phyloP scores from a whole-genome alignment of 1,140 invertebrate species.

The Zeugodacus cucurbitae region DNA sequence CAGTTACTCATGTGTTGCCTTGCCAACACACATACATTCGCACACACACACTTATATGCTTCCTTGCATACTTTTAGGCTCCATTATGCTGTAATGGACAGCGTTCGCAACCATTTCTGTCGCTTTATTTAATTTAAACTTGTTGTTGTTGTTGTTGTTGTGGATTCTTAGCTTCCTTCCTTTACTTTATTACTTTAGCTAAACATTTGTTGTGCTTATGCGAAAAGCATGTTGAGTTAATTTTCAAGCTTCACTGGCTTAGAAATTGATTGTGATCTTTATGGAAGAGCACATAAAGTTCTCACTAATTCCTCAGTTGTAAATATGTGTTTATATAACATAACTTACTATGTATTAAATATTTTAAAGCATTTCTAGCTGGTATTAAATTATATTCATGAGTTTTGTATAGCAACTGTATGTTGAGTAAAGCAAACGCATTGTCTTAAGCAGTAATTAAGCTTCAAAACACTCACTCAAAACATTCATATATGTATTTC shows the following conservation, averaged over 20 bases:
- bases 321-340: not conserved
- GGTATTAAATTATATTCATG: no score
- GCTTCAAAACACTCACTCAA: not conserved
- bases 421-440: not conserved
- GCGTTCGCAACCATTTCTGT: not conserved
- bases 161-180: not conserved
- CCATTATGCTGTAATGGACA: not conserved
- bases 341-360: not conserved
- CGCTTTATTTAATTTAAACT: not conserved
- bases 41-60: not conserved
- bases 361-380: not conserved
- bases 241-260: not conserved
- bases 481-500: not conserved
- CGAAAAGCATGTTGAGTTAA: not conserved
- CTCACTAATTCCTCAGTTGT: not conserved
- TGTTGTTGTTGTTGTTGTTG: not conserved
- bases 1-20: not conserved
- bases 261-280: not conserved
- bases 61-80: not conserved
- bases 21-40: not conserved
- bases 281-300: not conserved
- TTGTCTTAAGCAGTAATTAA: not conserved
- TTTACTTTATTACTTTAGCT: not conserved
- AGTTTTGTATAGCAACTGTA: no score
- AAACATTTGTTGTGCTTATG: not conserved